Evolutionary conservation across 2,113 vertebrate genomes (phyloP), one percentile per base, ranked within the genome.

Genomic region (Andinoacara biseriatus): DNA sequence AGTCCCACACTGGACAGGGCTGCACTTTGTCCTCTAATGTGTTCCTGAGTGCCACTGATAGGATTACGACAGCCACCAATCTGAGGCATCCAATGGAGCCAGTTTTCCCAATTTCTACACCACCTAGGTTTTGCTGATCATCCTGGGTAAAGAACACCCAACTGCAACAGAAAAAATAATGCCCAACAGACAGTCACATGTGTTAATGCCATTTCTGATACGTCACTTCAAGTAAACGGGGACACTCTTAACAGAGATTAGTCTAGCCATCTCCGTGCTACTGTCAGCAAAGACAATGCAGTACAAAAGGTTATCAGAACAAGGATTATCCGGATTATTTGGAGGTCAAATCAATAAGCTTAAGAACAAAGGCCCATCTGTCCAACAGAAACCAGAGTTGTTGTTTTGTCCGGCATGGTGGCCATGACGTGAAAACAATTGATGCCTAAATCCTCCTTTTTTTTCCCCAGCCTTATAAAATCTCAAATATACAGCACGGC

Each of bases 351-450:
- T 52, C 46, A 72, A 72, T 72, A 54, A 54, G 46, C 67, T 54
- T 72, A 72, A 72, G 46, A 54, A 72, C 67, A 72, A 72, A 54
- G 40, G 26, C 31, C 46, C 26, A 72, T 72, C 67, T 54, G 67
- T 72, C 67, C 46, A 72, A 54, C 46, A 54, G 18, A 31, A 33
- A 52, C 46, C 49, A 33, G 26, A 54, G 26, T 31, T 14, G 20
- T 56, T 17, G 5, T 72, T 52, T 72, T 52, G 17, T 52, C 52
- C 49, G 17, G 65, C 20, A 31, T 72, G 29, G 17, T 52, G 17
- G 46, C 24, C 65, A 14, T 49, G 63, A 69, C 9, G 17, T 69
- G 46, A 18, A 69, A 1, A 49, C 5, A 43, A 29, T 29, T 1
- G 5, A 69, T 69, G 43, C 65, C 24, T 49, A 11, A 49, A 69